A percentile compares a stretch with the other conserved stretches of the same genome.
Conservation (phyloP, 2,113 vertebrate species). For the Trachemys scripta region DNA sequence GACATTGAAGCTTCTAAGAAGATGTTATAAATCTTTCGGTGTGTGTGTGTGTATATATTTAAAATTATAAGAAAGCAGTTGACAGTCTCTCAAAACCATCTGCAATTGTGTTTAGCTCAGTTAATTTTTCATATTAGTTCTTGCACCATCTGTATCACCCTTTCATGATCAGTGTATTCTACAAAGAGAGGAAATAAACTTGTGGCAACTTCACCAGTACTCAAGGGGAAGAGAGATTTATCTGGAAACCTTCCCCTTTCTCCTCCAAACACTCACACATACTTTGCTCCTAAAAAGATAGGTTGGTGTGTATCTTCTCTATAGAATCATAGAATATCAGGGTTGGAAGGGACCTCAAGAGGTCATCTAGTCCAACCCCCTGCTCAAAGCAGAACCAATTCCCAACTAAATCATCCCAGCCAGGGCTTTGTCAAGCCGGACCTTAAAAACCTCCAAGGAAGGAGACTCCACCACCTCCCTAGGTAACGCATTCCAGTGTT, state of each 20-base stretch:
- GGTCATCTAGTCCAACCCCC: no score
- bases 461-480: no score
- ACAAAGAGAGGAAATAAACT: neutral
- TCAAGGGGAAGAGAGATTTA: neutral
- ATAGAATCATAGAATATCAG: no score
- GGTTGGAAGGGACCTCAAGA: no score
- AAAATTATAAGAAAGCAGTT: neutral
- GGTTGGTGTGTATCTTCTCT: neutral
- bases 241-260: rapidly evolving
- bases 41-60: no score
- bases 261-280: neutral
- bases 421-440: no score
- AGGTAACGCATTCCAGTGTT: no score
- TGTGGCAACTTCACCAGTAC: neutral
- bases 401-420: no score
- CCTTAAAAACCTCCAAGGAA: no score
- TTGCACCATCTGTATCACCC: neutral
- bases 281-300: neutral
- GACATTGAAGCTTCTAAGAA: neutral
- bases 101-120: rapidly evolving
- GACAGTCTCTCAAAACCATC: neutral
- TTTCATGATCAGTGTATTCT: neutral
- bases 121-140: rapidly evolving
- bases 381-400: no score
- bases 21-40: neutral